Percentiles rank a stretch among this genome's conserved stretches.
These are phyloP conservation scores for Alcis repandata DNA, from an alignment of 2,888 invertebrate genomes.

Conservation along the genomic window DNA sequence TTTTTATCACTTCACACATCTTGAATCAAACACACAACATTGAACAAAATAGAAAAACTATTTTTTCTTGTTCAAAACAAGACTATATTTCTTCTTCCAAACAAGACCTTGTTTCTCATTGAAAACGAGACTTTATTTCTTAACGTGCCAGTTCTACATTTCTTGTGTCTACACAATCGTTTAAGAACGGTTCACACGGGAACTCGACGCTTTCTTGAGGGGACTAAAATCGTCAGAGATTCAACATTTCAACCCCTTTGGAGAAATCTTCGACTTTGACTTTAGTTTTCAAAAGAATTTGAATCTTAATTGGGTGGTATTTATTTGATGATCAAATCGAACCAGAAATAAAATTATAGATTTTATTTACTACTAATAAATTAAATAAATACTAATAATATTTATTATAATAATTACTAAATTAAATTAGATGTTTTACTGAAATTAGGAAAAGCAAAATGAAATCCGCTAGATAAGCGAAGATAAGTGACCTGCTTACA, in stretches of 20 bases:
- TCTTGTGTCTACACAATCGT: constrained; percentile 53
- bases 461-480: too few species aligned
- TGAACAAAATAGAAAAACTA: too few species aligned
- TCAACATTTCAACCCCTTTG: constrained; percentile 49
- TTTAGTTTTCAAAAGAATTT: constrained; percentile 33
- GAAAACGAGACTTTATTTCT: constrained; percentile 1
- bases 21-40: too few species aligned
- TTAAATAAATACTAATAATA: background rate
- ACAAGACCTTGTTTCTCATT: background rate
- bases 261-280: constrained; percentile 14
- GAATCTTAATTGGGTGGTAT: constrained; percentile 3
- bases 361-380: background rate
- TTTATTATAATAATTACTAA: too few species aligned
- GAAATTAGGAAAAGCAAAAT: too few species aligned
- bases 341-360: background rate
- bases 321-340: background rate
- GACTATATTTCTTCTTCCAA: too few species aligned
- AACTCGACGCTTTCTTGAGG: constrained; percentile 77
- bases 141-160: constrained; percentile 19
- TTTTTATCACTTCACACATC: too few species aligned
- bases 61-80: too few species aligned
- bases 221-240: constrained; percentile 61
- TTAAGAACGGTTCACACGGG: constrained; percentile 79
- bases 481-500: too few species aligned
- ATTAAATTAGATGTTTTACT: too few species aligned